Evolutionary conservation across 2,888 invertebrate genomes (phyloP).

Genomic region (Lapara coniferarum): DNA sequence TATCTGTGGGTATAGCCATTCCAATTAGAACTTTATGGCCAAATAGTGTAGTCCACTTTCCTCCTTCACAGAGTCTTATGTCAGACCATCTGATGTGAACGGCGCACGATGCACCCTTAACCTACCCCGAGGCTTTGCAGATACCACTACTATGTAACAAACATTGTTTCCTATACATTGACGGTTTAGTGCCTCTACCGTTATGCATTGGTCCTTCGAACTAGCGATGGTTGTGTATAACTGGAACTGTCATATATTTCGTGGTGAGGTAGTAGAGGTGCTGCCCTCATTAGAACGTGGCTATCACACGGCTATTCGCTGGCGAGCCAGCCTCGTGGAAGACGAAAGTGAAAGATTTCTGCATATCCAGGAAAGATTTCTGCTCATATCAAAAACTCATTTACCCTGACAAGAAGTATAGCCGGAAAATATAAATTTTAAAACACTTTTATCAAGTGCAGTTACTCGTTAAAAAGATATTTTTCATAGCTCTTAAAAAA

Average conservation of each 20-base stretch:
- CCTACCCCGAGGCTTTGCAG: constrained; percentile 63
- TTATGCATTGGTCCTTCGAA: neutral
- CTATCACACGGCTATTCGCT: constrained; percentile 65
- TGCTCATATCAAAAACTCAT: neutral
- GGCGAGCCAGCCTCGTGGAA: constrained; percentile 48
- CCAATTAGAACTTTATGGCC: constrained; percentile 39
- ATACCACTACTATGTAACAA: neutral
- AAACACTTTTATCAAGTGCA: too few relatives aligned
- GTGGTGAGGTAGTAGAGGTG: constrained; percentile 42
- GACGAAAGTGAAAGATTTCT: constrained; percentile 22
- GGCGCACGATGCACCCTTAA: constrained; percentile 78
- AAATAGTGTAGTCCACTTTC: constrained; percentile 33
- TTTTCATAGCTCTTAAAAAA: too few relatives aligned
- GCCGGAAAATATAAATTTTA: neutral
- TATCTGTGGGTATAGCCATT: constrained; percentile 40
- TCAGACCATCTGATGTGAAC: constrained; percentile 60
- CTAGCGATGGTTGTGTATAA: constrained; percentile 28
- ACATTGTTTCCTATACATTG: constrained; percentile 3
- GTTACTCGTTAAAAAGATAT: too few relatives aligned
- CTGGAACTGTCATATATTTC: constrained; percentile 29
- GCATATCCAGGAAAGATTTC: neutral
- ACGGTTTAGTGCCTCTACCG: neutral
- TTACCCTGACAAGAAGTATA: neutral
- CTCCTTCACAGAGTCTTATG: constrained; percentile 31
- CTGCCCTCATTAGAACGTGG: constrained; percentile 67